Percentiles rank a stretch among this genome's conserved stretches.
Conservation (phyloP, 2,113 vertebrate species). For the Chaetops frenatus region DNA sequence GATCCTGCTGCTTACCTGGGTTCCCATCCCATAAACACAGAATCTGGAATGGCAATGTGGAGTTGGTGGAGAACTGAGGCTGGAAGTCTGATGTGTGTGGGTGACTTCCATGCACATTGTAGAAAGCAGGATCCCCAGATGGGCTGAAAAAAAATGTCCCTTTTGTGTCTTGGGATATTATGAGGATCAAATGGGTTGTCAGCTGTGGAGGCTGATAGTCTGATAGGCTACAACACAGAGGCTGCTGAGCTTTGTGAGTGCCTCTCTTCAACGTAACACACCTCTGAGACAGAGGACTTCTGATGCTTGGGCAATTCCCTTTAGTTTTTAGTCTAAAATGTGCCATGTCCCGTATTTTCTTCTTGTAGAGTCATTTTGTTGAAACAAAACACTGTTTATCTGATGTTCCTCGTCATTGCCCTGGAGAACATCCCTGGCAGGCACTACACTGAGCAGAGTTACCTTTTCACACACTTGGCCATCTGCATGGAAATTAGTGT, state of each 20-base stretch:
- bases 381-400: neutral
- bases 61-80: neutral
- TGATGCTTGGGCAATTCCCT: neutral
- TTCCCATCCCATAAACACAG: neutral
- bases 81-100: rapidly evolving
- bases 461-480: neutral
- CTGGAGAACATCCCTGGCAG: neutral
- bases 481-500: neutral
- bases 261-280: neutral
- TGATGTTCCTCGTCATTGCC: neutral
- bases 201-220: neutral
- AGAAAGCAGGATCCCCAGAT: neutral
- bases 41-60: neutral
- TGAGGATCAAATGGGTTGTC: neutral
- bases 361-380: neutral
- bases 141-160: neutral
- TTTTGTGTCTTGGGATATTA: neutral
- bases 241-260: neutral
- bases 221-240: neutral
- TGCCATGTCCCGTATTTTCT: neutral
- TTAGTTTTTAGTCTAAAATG: neutral
- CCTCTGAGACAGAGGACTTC: neutral
- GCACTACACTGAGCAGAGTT: rapidly evolving
- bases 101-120: neutral
- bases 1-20: neutral